phyloP scores from a whole-genome alignment of 1,140 invertebrate species.

The Reticulitermes speratus region DNA sequence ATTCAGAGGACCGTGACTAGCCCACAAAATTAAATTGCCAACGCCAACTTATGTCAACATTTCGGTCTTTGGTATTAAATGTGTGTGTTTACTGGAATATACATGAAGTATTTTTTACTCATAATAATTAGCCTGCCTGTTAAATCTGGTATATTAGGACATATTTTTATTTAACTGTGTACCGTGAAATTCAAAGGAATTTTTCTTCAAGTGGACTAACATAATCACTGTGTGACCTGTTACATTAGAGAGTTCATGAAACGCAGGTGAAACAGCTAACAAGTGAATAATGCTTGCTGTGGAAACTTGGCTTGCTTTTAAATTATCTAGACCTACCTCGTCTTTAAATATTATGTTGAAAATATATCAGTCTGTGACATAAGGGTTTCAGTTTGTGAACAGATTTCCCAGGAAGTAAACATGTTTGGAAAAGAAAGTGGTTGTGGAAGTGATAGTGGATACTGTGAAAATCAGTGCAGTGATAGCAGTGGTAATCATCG shows the following conservation, averaged over 20 bases:
- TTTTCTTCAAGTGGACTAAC: not conserved
- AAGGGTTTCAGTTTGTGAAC: not conserved
- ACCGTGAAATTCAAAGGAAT: not conserved
- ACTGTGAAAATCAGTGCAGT: constrained; percentile 33
- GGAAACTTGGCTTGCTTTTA: not conserved
- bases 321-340: not conserved
- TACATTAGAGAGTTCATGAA: not conserved
- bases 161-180: not conserved
- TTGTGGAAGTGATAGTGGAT: constrained; percentile 32
- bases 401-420: not conserved
- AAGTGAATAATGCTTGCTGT: not conserved
- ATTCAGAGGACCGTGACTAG: constrained; percentile 1
- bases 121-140: not conserved
- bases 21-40: not conserved
- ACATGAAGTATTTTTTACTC: not conserved
- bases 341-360: not conserved
- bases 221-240: not conserved
- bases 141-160: not conserved
- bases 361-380: constrained; percentile 25
- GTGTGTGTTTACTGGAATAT: not conserved
- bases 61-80: not conserved
- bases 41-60: not conserved
- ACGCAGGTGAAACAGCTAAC: not conserved
- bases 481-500: constrained; percentile 21
- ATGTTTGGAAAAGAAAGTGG: constrained; percentile 27